Percentiles rank a stretch among this genome's conserved stretches.
Conservation (phyloP, 1,140 invertebrate species). For the Goniozus legneri region DNA sequence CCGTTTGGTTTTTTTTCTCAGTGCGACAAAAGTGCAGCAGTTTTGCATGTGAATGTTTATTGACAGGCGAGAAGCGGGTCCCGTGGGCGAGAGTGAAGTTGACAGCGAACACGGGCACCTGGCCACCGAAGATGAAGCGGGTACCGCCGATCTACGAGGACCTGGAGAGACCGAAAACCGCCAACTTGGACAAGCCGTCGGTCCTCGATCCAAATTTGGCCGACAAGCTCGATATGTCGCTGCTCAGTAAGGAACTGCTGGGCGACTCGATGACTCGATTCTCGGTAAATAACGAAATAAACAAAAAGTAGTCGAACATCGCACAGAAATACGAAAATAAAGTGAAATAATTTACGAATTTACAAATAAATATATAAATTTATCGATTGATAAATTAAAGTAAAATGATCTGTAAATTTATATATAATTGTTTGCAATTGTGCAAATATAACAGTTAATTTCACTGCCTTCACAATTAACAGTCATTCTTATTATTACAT, state of each 20-base stretch:
- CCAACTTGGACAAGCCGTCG: constrained; percentile 57
- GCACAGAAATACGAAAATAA: too few relatives aligned
- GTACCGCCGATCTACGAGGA: constrained; percentile 11
- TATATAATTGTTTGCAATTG: too few relatives aligned
- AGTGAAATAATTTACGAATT: too few relatives aligned
- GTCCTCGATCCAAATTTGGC: constrained; percentile 56
- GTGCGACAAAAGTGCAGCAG: too few relatives aligned
- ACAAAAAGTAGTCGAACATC: too few relatives aligned
- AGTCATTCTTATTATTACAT: too few relatives aligned
- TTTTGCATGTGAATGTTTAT: too few relatives aligned
- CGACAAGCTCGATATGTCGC: constrained; percentile 61
- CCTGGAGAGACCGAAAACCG: constrained; percentile 54
- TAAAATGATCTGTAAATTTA: too few relatives aligned
- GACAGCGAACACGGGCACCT: constrained; percentile 38
- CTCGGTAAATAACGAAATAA: too few relatives aligned
- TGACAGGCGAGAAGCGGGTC: constrained; percentile 8
- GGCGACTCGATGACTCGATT: constrained; percentile 39
- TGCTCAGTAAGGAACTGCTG: constrained; percentile 58
- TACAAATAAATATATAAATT: not conserved
- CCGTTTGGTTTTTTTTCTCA: too few relatives aligned
- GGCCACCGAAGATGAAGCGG: constrained; percentile 46
- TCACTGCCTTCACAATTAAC: too few relatives aligned
- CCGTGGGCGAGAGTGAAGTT: constrained; percentile 24
- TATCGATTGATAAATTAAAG: constrained; percentile 3
- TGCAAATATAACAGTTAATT: too few relatives aligned